Conservation (phyloP, 2,888 invertebrate species). For the Corythucha ciliata region DNA sequence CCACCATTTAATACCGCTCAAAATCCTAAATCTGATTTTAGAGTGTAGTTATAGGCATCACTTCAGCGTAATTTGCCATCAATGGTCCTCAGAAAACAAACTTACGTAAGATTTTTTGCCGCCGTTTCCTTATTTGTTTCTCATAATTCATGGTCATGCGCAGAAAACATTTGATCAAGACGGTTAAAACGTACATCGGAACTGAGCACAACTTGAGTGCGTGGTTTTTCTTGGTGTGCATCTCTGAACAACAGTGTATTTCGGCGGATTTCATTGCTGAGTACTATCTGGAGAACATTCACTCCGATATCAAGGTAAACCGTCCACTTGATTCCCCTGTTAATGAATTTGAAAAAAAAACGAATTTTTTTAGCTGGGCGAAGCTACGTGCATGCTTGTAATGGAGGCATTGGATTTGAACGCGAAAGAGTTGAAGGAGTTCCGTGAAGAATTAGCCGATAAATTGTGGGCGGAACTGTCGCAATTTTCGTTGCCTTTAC, state of each 20-base stretch:
- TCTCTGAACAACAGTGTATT: conserved; percentile 47
- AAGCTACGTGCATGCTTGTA: conserved; percentile 29
- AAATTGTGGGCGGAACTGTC: conserved; percentile 12
- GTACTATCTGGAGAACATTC: conserved; percentile 30
- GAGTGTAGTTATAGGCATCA: conserved; percentile 50
- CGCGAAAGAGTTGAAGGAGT: conserved; percentile 23
- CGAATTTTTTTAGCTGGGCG: conserved; percentile 28
- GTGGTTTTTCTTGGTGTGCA: conserved; percentile 47
- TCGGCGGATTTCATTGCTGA: conserved; percentile 29
- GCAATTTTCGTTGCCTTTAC: conserved; percentile 1
- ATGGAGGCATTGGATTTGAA: conserved; percentile 30
- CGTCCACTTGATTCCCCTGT: too few relatives aligned
- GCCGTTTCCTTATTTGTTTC: neutral
- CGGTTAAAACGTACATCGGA: conserved; percentile 44
- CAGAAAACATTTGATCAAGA: conserved; percentile 14
- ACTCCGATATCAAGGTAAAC: too few relatives aligned
- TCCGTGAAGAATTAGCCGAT: too few relatives aligned
- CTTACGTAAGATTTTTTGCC: conserved; percentile 16
- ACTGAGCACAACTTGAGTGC: conserved; percentile 44
- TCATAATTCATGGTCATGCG: too few relatives aligned
- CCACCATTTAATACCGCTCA: conserved; percentile 47
- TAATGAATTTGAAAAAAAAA: too few relatives aligned
- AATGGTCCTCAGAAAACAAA: conserved; percentile 26
- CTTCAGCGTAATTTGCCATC: conserved; percentile 49
- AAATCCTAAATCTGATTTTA: conserved; percentile 47